These are phyloP conservation scores for Gadus macrocephalus DNA, from an alignment of 2,113 vertebrate genomes.

Conservation along the genomic window DNA sequence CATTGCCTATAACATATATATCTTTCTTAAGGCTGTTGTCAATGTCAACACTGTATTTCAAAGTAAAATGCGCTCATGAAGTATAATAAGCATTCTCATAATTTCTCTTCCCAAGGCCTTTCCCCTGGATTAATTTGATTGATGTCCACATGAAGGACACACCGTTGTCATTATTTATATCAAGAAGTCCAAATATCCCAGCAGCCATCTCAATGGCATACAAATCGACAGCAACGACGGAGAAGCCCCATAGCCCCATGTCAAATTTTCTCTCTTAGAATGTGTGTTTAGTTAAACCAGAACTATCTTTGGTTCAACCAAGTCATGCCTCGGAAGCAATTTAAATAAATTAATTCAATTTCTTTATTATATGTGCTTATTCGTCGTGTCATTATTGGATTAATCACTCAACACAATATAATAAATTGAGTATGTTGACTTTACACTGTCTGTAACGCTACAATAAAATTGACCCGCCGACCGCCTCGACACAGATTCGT, in stretches of 20 bases:
- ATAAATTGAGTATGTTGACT: no score
- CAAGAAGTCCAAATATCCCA: slow-evolving; percentile 35
- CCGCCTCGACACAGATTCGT: slow-evolving; percentile 3
- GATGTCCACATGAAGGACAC: slow-evolving; percentile 64
- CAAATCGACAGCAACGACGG: slow-evolving; percentile 8
- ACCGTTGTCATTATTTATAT: slow-evolving; percentile 54
- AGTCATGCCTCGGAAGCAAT: no score
- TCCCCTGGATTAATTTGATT: slow-evolving; percentile 75
- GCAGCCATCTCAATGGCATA: slow-evolving; percentile 51
- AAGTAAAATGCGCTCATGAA: not conserved
- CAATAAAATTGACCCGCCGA: not conserved
- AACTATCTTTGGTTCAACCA: no score
- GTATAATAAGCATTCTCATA: not conserved
- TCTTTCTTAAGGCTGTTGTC: not conserved
- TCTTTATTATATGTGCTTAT: no score
- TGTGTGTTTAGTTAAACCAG: no score
- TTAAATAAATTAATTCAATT: no score
- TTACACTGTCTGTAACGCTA: not conserved
- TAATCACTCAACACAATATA: no score
- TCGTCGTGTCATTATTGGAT: no score
- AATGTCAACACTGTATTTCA: not conserved
- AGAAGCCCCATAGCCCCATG: no score
- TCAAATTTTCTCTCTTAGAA: no score
- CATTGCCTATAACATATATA: not conserved
- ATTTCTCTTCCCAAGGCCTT: slow-evolving; percentile 54